Evolutionary conservation across 2,888 invertebrate genomes (phyloP).

Genomic region (Bruchidius siliquastri): DNA sequence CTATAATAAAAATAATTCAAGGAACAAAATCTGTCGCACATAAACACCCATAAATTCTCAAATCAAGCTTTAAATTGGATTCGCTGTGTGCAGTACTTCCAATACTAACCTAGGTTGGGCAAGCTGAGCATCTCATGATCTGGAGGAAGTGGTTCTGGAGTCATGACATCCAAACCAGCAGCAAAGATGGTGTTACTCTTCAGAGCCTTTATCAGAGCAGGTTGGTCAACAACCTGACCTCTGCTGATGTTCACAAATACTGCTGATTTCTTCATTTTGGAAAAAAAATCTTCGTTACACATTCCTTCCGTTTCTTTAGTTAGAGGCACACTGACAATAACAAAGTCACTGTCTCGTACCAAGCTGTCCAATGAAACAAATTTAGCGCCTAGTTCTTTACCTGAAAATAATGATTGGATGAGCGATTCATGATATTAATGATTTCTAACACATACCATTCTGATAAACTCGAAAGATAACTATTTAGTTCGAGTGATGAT

Average conservation of each 20-base stretch:
- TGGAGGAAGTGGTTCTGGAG: constrained; percentile 82
- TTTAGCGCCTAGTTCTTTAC: constrained; percentile 55
- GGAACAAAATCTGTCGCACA: no score
- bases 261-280: constrained; percentile 70
- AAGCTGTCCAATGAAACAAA: constrained; percentile 64
- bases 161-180: constrained; percentile 88
- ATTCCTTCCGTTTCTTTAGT: constrained; percentile 64
- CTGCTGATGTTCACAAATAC: constrained; percentile 74
- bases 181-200: constrained; percentile 70
- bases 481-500: no score
- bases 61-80: no score
- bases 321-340: constrained; percentile 65
- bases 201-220: constrained; percentile 74
- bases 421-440: no score
- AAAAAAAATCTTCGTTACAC: constrained; percentile 64
- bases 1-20: no score
- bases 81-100: no score
- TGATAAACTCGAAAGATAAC: no score
- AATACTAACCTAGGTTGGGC: constrained; percentile 70
- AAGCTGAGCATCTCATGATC: constrained; percentile 72
- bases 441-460: no score
- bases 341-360: constrained; percentile 67
- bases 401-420: constrained; percentile 34
- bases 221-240: constrained; percentile 76
- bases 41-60: no score